A percentile compares a stretch with the other conserved stretches of the same genome.
Conservation (phyloP, 2,113 vertebrate genomes). For the Vulpes vulpes region DNA sequence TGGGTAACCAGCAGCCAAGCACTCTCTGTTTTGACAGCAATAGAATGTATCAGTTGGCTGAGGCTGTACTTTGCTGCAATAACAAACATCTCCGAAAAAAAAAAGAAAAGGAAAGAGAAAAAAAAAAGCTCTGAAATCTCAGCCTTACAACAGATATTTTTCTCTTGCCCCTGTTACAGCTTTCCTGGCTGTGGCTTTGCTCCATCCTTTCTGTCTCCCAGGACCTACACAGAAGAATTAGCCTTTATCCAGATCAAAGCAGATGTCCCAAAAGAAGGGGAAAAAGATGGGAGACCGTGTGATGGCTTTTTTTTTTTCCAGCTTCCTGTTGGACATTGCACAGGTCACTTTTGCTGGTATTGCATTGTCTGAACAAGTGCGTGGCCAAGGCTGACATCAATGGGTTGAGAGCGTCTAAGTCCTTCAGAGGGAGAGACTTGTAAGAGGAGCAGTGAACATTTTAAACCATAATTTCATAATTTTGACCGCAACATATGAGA, state of each 20-base stretch:
- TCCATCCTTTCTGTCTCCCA: not conserved
- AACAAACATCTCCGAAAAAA: not conserved
- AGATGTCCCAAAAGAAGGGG: not conserved
- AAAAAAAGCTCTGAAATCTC: not conserved
- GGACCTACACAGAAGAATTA: not conserved
- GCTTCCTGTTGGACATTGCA: not conserved
- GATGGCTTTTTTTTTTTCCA: not conserved
- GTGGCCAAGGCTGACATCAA: not conserved
- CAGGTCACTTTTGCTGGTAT: not conserved
- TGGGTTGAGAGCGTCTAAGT: not conserved
- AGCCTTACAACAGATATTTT: rapidly evolving
- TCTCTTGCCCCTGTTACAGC: not conserved
- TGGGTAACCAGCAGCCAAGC: too few species aligned
- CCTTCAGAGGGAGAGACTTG: not conserved
- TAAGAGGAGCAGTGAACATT: not conserved
- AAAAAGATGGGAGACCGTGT: not conserved
- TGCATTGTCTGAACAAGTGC: not conserved
- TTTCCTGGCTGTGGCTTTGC: not conserved
- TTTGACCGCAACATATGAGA: not conserved
- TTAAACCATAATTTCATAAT: not conserved
- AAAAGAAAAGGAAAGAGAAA: too few species aligned
- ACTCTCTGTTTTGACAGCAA: not conserved
- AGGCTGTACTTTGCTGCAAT: not conserved
- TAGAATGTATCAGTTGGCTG: rapidly evolving
- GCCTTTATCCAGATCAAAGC: not conserved